Evolutionary conservation across 1,140 invertebrate species (phyloP), one percentile per base, ranked within the genome.

Genomic region (Popillia japonica): DNA sequence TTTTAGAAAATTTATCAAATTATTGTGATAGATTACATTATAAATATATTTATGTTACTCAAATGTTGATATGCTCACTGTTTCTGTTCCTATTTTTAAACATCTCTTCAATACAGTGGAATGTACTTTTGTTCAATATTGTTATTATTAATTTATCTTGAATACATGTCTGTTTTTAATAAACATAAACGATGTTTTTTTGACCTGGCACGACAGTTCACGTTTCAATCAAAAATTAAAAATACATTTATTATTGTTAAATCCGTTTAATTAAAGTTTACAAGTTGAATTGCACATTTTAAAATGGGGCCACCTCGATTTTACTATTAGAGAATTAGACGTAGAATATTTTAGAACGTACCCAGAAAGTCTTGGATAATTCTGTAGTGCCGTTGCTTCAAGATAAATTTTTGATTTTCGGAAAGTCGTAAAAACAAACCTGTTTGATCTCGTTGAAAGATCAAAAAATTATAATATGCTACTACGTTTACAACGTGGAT

Each of bases 161-260:
- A 48, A 48, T 48, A 17, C n/a, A 17, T 14, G 10, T 48, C 44
- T 48, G n/a, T 68, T 64, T 68, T 68, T 68, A 68, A 34, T 68
- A 10, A 68, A 34, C 61, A 68, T 14, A 68, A 68, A 68, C 22
- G 61, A 34, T 68, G 61, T 68, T 68, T 68, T 68, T 22, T 68
- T 68, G 61, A 68, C 61, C 61, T 68, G 61, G 7, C 0, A 34
- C 22, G 22, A 27, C 14, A 68, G 61, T 68, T 68, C 61, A 68
- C 11, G 27, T 68, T 34, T 68, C 27, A 68, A 68, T 23, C 22
- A 3, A 22, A 10, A 68, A 34, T 68, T 68, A 68, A 68, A 68
- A 68, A 68, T 27, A 27, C 20, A 68, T 68, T 68, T 68, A 68
- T 68, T 68, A 68, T 27, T 68, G 22, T 68, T 68, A 55, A 55